phyloP scores from a whole-genome alignment of 2,888 invertebrate genomes.

The Anarsia innoxiella region DNA sequence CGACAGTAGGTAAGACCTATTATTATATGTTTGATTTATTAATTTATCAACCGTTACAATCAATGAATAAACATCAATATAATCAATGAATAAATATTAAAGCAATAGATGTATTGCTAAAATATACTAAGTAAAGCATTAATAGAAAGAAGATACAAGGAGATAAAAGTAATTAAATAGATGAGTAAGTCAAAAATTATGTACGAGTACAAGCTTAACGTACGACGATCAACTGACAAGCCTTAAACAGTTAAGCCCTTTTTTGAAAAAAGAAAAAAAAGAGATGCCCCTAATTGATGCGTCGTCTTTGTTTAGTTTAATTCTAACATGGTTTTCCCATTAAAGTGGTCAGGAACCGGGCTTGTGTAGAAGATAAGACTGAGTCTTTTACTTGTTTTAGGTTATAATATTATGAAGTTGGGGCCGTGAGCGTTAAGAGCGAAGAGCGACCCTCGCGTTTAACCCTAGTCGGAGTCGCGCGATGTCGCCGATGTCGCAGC shows the following conservation, averaged over 20 bases:
- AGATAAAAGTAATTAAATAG: too few relatives aligned
- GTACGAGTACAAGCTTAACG: slow-evolving; percentile 52
- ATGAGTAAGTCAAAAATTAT: too few relatives aligned
- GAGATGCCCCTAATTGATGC: slow-evolving; percentile 72
- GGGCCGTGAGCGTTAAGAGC: slow-evolving; percentile 40
- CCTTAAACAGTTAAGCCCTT: slow-evolving; percentile 67
- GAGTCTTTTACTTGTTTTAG: slow-evolving; percentile 72
- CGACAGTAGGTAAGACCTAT: too few relatives aligned
- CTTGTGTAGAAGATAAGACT: slow-evolving; percentile 65
- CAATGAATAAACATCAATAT: too few relatives aligned
- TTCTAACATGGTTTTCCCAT: slow-evolving; percentile 77
- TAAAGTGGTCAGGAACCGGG: slow-evolving; percentile 73
- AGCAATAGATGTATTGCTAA: slow-evolving; percentile 26
- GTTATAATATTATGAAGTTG: slow-evolving; percentile 69
- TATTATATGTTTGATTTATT: too few relatives aligned
- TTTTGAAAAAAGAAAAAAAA: slow-evolving; percentile 56
- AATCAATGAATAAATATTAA: slow-evolving; percentile 34
- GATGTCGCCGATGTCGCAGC: slow-evolving; percentile 36
- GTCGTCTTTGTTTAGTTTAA: slow-evolving; percentile 76
- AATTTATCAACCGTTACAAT: too few relatives aligned
- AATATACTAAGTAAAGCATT: too few relatives aligned
- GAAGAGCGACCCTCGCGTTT: slow-evolving; percentile 42
- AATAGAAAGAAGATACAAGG: too few relatives aligned
- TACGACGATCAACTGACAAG: slow-evolving; percentile 61
- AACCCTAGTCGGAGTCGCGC: slow-evolving; percentile 56